These are phyloP conservation scores for Loxodonta africana DNA, from an alignment of 2,113 vertebrate species.

Conservation along the genomic window DNA sequence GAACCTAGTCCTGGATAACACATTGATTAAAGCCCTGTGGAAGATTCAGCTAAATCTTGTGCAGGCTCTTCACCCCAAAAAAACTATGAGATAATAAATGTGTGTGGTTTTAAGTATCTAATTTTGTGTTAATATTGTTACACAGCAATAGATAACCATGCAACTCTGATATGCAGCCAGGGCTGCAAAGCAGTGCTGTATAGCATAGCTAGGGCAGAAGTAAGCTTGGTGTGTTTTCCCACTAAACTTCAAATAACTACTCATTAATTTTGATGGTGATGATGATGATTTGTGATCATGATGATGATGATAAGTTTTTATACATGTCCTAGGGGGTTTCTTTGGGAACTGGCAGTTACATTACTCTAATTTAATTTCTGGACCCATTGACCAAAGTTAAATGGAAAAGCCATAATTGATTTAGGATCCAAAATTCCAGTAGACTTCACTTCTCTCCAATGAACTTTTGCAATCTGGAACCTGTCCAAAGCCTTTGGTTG, in stretches of 20 bases:
- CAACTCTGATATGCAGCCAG: not conserved
- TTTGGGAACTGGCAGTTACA: not conserved
- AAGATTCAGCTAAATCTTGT: not conserved
- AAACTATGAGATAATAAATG: conserved; percentile 45
- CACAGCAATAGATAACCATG: not conserved
- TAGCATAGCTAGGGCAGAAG: not conserved
- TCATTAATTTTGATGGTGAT: conserved; percentile 51
- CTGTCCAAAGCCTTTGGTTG: not conserved
- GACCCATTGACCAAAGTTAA: not conserved
- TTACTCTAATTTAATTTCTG: conserved; percentile 57
- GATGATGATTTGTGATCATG: not conserved
- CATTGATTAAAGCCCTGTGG: not conserved
- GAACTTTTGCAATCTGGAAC: not conserved
- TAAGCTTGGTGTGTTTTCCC: not conserved
- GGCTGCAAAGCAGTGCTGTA: not conserved
- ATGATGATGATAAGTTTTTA: conserved; percentile 23
- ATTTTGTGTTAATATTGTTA: not conserved
- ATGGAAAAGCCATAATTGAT: not conserved
- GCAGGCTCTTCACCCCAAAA: conserved; percentile 10
- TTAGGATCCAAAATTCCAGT: not conserved
- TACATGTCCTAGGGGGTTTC: not conserved
- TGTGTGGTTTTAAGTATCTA: not conserved
- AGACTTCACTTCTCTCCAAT: not conserved
- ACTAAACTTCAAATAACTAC: conserved; percentile 12
- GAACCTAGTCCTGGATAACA: not conserved